Conservation (phyloP, 2,797 vertebrate species). For the Gambelia wislizenii region DNA sequence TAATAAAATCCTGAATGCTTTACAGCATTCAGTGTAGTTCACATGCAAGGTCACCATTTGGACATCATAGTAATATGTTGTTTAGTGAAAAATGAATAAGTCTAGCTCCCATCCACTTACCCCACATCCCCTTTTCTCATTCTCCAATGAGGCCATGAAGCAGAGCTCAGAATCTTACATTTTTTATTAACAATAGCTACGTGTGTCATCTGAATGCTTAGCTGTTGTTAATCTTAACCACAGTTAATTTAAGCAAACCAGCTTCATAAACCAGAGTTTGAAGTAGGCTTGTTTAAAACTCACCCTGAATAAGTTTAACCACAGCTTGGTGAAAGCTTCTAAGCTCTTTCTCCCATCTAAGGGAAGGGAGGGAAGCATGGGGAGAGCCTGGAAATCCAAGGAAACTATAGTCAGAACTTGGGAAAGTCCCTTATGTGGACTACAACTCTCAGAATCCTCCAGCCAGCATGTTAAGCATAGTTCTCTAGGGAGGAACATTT, state of each 20-base stretch:
- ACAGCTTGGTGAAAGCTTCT: neutral
- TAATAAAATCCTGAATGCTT: neutral
- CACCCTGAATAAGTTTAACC: neutral
- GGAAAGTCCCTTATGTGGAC: no score
- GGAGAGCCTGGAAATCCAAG: no score
- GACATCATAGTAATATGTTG: neutral
- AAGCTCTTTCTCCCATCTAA: neutral
- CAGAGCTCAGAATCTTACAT: no score
- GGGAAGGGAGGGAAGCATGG: neutral
- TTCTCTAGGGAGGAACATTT: no score
- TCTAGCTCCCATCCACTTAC: neutral
- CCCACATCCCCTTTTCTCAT: neutral
- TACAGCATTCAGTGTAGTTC: neutral
- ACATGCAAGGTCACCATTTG: neutral
- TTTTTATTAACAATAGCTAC: neutral
- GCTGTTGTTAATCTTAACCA: neutral
- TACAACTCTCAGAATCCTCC: no score
- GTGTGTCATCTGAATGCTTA: neutral
- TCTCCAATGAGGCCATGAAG: neutral
- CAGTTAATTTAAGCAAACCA: neutral
- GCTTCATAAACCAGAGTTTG: neutral
- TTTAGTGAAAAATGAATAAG: neutral
- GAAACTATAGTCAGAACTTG: no score
- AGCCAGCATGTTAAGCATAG: no score
- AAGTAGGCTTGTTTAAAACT: neutral